These are phyloP conservation scores for Phthorimaea operculella DNA, from an alignment of 1,140 invertebrate genomes.

Conservation along the genomic window DNA sequence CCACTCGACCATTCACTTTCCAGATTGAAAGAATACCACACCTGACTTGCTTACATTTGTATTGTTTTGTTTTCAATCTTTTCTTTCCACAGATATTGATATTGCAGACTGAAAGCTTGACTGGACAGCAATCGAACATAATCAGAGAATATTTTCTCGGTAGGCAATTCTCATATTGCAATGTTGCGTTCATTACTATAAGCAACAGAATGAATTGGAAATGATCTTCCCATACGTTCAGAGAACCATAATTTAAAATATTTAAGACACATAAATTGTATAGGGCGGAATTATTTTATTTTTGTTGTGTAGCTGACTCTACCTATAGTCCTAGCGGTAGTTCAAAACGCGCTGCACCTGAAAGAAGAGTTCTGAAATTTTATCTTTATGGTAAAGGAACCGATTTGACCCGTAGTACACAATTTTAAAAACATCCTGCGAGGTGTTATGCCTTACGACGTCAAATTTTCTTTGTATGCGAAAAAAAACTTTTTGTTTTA, in stretches of 20 bases:
- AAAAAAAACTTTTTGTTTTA: too few species aligned
- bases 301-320: too few species aligned
- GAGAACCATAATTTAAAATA: not conserved
- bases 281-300: too few species aligned
- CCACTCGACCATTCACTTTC: conserved; percentile 38
- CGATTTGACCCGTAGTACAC: too few species aligned
- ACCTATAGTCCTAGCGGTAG: too few species aligned
- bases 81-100: conserved; percentile 46
- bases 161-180: not conserved
- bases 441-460: too few species aligned
- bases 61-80: conserved; percentile 48
- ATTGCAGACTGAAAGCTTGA: conserved; percentile 38
- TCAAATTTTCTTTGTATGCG: too few species aligned
- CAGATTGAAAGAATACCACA: conserved; percentile 40
- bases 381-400: too few species aligned
- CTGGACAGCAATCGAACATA: conserved; percentile 35
- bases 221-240: not conserved
- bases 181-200: conserved; percentile 22
- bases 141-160: not conserved
- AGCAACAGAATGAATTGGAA: conserved; percentile 20
- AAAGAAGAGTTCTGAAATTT: too few species aligned
- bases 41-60: conserved; percentile 53
- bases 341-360: too few species aligned
- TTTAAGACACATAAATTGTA: too few species aligned
- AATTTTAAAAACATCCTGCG: too few species aligned